phyloP scores from a whole-genome alignment of 2,797 vertebrate species.

The Neosilurus hyrtlii region DNA sequence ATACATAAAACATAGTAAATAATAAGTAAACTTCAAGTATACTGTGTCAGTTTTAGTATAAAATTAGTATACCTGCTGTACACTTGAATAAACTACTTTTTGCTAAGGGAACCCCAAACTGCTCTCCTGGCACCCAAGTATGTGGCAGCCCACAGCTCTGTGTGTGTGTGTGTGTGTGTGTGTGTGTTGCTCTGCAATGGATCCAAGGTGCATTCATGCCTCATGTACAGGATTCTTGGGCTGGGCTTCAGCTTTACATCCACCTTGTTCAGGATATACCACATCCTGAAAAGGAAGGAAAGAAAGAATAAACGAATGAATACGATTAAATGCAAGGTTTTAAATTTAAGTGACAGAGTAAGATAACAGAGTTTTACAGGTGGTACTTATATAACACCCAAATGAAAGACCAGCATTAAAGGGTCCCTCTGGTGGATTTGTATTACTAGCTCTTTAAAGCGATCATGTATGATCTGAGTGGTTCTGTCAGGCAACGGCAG shows the following conservation, averaged over 20 bases:
- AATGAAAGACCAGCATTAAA: conserved; percentile 1
- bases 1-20: too few relatives aligned
- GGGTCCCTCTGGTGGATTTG: background rate
- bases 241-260: background rate
- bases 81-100: too few relatives aligned
- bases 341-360: background rate
- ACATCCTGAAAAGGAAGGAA: background rate
- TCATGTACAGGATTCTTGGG: conserved; percentile 3
- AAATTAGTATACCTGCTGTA: too few relatives aligned
- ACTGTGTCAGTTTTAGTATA: too few relatives aligned
- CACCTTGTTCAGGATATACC: background rate
- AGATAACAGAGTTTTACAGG: conserved; percentile 1
- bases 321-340: conserved; percentile 3
- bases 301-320: background rate
- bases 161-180: background rate
- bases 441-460: too few relatives aligned
- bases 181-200: background rate
- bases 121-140: too few relatives aligned
- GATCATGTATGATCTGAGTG: too few relatives aligned
- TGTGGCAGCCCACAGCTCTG: background rate
- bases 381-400: background rate
- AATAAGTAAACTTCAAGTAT: too few relatives aligned
- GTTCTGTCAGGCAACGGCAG: too few relatives aligned
- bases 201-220: background rate
- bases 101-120: too few relatives aligned